Evolutionary conservation across 1,140 invertebrate species (phyloP).

Genomic region (Drosophila paulistorum): DNA sequence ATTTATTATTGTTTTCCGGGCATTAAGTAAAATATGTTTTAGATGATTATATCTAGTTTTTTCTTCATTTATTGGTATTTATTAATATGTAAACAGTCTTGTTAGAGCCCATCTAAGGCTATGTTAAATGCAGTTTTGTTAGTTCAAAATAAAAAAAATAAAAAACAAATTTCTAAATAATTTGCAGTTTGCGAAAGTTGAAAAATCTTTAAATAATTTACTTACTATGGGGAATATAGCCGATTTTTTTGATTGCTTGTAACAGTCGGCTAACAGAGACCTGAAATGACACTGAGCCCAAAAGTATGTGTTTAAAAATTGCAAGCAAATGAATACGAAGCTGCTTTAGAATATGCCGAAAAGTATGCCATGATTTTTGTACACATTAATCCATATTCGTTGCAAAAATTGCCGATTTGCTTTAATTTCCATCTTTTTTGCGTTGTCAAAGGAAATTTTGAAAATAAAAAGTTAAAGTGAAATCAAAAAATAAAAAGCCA

Average conservation of each 20-base stretch:
- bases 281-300: too few relatives aligned
- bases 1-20: conserved; percentile 58
- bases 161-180: not conserved
- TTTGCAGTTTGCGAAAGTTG: not conserved
- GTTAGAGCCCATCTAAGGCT: conserved; percentile 65
- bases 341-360: too few relatives aligned
- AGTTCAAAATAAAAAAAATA: not conserved
- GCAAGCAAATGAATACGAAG: too few relatives aligned
- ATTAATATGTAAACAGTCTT: conserved; percentile 71
- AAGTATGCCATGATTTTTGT: too few relatives aligned
- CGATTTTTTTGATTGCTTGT: too few relatives aligned
- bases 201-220: conserved; percentile 3
- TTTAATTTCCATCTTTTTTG: not conserved
- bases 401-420: not conserved
- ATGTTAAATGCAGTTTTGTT: conserved; percentile 55
- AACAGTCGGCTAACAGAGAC: too few relatives aligned
- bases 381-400: too few relatives aligned
- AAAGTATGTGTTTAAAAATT: too few relatives aligned
- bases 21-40: conserved; percentile 66
- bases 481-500: conserved; percentile 47
- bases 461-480: not conserved
- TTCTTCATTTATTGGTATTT: conserved; percentile 20
- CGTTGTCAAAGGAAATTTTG: not conserved
- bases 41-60: not conserved
- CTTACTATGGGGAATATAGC: not conserved